Percentiles rank a stretch among this genome's conserved stretches.
These are phyloP conservation scores for Phytoseiulus persimilis DNA, from an alignment of 2,888 invertebrate species.

Conservation along the genomic window DNA sequence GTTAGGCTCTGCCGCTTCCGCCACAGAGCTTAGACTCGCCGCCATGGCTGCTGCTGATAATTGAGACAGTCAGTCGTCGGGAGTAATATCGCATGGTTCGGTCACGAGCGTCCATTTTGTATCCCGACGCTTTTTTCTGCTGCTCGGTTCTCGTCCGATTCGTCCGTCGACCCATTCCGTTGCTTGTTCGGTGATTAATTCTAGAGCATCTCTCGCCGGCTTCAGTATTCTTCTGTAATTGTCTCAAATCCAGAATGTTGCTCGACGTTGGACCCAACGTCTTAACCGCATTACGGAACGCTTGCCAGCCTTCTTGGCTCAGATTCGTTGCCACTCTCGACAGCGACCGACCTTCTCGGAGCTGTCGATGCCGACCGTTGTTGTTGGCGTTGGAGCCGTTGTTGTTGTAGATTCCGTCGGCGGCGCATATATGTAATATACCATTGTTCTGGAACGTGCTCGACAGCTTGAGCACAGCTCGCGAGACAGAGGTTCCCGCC, in stretches of 20 bases:
- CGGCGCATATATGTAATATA: background rate
- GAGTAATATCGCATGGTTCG: background rate
- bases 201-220: background rate
- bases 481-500: background rate
- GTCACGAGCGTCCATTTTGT: background rate
- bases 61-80: conserved; percentile 5
- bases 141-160: background rate
- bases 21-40: background rate
- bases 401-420: background rate
- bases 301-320: background rate
- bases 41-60: background rate
- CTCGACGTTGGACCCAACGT: background rate
- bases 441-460: background rate
- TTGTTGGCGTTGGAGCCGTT: background rate
- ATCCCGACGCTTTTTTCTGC: background rate
- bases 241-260: background rate
- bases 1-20: background rate
- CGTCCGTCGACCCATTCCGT: background rate
- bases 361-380: background rate
- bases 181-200: background rate
- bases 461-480: background rate
- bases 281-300: background rate
- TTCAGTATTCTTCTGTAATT: conserved; percentile 5
- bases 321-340: background rate
- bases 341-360: background rate